These are phyloP conservation scores for Tinamus major DNA, from an alignment of 2,797 vertebrate species.

Conservation along the genomic window DNA sequence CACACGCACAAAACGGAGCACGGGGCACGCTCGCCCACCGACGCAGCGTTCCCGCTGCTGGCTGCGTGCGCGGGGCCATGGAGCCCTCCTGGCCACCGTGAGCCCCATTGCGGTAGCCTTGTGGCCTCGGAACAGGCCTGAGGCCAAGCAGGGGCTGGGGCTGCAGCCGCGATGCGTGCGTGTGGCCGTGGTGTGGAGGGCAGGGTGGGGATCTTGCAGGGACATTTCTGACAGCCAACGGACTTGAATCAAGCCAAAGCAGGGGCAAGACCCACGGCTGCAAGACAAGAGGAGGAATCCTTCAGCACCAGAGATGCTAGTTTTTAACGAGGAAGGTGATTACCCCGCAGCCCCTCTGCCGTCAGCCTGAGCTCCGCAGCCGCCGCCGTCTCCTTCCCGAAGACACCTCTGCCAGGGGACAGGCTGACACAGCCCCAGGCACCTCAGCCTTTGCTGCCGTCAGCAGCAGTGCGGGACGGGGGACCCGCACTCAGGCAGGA, in stretches of 20 bases:
- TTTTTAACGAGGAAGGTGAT: neutral
- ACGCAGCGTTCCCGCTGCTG: accelerated
- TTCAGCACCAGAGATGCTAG: neutral
- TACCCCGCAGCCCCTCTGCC: neutral
- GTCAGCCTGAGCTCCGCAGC: neutral
- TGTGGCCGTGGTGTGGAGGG: accelerated
- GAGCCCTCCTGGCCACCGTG: accelerated
- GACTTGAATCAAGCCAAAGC: neutral
- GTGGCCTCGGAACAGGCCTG: accelerated
- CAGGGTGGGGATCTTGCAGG: accelerated
- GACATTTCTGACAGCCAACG: neutral
- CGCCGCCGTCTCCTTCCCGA: neutral
- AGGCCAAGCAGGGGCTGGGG: neutral
- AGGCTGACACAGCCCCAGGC: neutral
- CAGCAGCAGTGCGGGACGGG: neutral
- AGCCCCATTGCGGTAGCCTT: neutral
- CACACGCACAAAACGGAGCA: accelerated
- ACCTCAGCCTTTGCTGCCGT: neutral
- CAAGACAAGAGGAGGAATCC: neutral
- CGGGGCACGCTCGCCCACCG: accelerated
- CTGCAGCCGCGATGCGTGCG: accelerated
- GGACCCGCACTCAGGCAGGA: accelerated
- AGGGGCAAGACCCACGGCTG: accelerated
- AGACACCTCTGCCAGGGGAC: neutral
- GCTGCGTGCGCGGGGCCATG: accelerated